These are phyloP conservation scores for Tetheella fluctuosa DNA, from an alignment of 2,888 invertebrate species.

Conservation along the genomic window DNA sequence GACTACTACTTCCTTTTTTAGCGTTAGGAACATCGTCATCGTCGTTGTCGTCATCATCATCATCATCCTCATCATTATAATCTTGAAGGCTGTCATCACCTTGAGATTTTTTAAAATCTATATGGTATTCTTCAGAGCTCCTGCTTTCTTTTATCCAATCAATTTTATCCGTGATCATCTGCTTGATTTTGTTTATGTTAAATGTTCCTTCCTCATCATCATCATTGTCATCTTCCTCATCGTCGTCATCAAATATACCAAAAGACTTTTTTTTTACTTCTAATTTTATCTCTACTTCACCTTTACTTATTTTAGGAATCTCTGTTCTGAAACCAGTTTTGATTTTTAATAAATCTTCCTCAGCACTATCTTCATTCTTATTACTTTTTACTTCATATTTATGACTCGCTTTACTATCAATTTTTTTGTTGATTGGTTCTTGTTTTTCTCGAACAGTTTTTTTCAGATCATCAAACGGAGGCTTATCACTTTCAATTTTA, in stretches of 20 bases:
- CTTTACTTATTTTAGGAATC: conserved; percentile 29
- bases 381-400: conserved; percentile 53
- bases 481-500: conserved; percentile 70
- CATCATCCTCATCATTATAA: conserved; percentile 8
- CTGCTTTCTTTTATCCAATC: conserved; percentile 9
- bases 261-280: conserved; percentile 31
- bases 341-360: conserved; percentile 40
- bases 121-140: conserved; percentile 6
- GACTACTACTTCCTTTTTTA: conserved; percentile 13
- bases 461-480: conserved; percentile 59
- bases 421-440: conserved; percentile 50
- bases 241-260: conserved; percentile 25
- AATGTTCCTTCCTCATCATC: conserved; percentile 21
- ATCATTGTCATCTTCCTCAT: conserved; percentile 38
- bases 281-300: conserved; percentile 29
- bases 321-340: conserved; percentile 44
- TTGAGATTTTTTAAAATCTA: not conserved
- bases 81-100: conserved; percentile 12
- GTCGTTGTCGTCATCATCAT: conserved; percentile 17
- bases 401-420: conserved; percentile 44
- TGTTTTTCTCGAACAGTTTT: conserved; percentile 61
- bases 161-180: conserved; percentile 9
- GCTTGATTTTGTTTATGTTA: conserved; percentile 9
- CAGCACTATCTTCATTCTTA: conserved; percentile 50
- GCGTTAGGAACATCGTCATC: conserved; percentile 16